Percentiles rank a stretch among this genome's conserved stretches.
Evolutionary conservation across 2,113 vertebrate genomes (phyloP).

Genomic region (Channa maculata): DNA sequence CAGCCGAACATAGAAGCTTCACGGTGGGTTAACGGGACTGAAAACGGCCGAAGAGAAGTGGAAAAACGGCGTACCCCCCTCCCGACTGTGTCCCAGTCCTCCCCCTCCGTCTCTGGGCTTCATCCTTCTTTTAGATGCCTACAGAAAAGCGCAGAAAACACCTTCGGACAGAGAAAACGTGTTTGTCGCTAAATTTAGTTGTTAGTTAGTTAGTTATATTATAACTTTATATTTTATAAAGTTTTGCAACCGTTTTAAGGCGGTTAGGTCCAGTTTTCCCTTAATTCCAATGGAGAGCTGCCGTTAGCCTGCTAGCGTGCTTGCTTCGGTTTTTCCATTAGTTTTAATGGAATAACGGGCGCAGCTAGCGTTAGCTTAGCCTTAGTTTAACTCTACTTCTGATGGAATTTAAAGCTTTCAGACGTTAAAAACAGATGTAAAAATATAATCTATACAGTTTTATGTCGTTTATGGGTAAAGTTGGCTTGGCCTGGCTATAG

Average conservation of each 20-base stretch:
- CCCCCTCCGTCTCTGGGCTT: slow-evolving; percentile 5
- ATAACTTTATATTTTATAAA: too few species aligned
- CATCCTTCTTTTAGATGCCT: not conserved
- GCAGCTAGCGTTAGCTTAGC: slow-evolving; percentile 43
- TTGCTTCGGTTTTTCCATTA: slow-evolving; percentile 5
- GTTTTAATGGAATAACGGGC: not conserved
- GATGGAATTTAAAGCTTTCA: not conserved
- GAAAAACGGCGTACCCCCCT: slow-evolving; percentile 39
- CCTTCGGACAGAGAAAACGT: too few species aligned
- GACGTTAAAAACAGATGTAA: not conserved
- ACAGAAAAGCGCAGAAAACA: not conserved
- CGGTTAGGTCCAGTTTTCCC: too few species aligned
- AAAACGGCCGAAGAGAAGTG: slow-evolving; percentile 5
- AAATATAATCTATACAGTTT: too few species aligned
- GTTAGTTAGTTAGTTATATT: too few species aligned
- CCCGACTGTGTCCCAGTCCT: slow-evolving; percentile 25
- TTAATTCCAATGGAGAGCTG: not conserved
- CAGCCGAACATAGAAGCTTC: not conserved
- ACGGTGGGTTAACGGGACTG: slow-evolving; percentile 21
- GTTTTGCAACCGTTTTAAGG: not conserved
- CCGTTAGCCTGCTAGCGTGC: not conserved
- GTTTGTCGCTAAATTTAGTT: not conserved
- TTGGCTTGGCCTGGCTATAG: not conserved
- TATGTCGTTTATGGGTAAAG: too few species aligned
- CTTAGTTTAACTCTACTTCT: not conserved